These are phyloP conservation scores for Cryptocephalus primarius DNA, from an alignment of 2,888 invertebrate species.

Conservation along the genomic window DNA sequence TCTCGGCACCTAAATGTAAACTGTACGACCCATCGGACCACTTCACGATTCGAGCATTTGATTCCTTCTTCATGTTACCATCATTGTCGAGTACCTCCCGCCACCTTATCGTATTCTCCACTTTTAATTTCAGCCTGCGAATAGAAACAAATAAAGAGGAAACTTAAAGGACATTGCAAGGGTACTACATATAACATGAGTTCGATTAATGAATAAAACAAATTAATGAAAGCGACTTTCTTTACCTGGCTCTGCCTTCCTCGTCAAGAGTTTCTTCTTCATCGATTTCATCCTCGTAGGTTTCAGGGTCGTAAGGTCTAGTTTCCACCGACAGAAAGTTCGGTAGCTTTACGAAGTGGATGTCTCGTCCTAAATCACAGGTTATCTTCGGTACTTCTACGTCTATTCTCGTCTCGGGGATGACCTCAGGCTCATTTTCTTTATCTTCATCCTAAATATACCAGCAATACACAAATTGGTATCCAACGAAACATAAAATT, in stretches of 20 bases:
- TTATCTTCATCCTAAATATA: conserved; percentile 47
- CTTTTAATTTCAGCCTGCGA: conserved; percentile 75
- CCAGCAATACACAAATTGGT: neutral
- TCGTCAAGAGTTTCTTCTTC: conserved; percentile 97
- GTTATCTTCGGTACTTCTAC: conserved; percentile 94
- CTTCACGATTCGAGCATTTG: conserved; percentile 87
- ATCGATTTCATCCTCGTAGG: conserved; percentile 97
- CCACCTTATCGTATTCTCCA: conserved; percentile 98
- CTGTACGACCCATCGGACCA: conserved; percentile 99
- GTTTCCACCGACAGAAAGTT: conserved; percentile 98
- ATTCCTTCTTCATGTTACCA: conserved; percentile 74
- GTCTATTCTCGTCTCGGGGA: conserved; percentile 90
- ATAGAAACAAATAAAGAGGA: neutral
- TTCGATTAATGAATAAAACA: neutral
- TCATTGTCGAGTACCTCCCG: conserved; percentile 70
- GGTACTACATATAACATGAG: neutral
- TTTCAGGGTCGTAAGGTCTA: conserved; percentile 85
- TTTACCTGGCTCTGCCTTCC: conserved; percentile 80
- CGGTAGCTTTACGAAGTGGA: conserved; percentile 94
- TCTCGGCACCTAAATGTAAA: conserved; percentile 91
- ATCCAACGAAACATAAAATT: neutral
- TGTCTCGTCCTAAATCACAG: conserved; percentile 82
- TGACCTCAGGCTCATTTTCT: conserved; percentile 65
- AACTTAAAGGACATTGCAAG: no score
- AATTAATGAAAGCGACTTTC: neutral